phyloP scores from a whole-genome alignment of 2,113 vertebrate genomes.

The Eurystomus gularis region DNA sequence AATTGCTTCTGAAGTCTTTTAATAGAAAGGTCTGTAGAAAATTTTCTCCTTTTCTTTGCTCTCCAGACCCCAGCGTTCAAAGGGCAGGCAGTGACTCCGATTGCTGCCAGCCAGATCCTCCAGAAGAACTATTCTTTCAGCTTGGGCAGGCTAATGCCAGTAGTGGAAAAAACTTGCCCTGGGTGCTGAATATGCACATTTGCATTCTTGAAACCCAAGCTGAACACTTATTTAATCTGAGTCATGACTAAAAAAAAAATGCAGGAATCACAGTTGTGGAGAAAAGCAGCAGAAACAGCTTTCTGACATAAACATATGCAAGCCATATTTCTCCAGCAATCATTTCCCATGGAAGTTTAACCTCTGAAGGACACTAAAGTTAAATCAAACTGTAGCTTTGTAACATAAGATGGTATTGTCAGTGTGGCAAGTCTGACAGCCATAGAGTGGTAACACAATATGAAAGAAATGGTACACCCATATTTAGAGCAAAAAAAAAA shows the following conservation, averaged over 20 bases:
- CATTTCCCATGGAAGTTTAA: conserved; percentile 16
- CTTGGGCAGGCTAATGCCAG: background rate
- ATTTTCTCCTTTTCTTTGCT: background rate
- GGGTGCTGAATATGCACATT: conserved; percentile 8
- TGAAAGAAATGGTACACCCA: background rate
- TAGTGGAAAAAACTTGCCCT: background rate
- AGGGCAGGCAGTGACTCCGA: background rate
- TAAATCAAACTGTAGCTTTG: background rate
- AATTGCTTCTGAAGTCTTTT: background rate
- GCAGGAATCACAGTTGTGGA: background rate
- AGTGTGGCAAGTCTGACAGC: background rate
- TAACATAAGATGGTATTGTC: conserved; percentile 13
- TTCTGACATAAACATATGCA: conserved; percentile 21
- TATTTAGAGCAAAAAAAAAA: background rate
- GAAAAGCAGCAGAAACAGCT: background rate
- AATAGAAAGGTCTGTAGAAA: background rate
- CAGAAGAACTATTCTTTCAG: background rate
- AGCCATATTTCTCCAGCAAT: conserved; percentile 20
- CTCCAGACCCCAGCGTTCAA: background rate
- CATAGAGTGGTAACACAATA: background rate
- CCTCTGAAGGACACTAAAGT: conserved; percentile 12
- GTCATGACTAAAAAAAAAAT: background rate
- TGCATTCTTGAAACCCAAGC: conserved; percentile 16
- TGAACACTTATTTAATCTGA: conserved; percentile 35
- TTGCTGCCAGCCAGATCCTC: background rate